Percentiles rank a stretch among this genome's conserved stretches.
These are phyloP conservation scores for Meloidogyne floridensis DNA, from an alignment of 1,140 invertebrate species.

Conservation along the genomic window DNA sequence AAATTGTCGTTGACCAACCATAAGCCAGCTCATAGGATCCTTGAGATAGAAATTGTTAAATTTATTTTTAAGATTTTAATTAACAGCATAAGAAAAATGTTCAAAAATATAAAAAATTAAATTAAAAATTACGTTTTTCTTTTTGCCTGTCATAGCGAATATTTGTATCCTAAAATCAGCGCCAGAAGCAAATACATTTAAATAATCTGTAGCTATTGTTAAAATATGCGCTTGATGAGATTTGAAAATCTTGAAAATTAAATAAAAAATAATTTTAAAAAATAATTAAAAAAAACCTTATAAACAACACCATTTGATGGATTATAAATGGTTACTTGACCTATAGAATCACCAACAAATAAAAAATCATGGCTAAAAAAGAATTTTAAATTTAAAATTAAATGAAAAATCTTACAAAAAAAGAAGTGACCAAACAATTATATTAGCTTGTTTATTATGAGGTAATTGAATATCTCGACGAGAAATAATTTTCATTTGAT, in stretches of 20 bases:
- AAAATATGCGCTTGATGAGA: constrained; percentile 45
- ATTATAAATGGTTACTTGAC: constrained; percentile 47
- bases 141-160: constrained; percentile 16
- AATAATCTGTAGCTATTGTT: constrained; percentile 37
- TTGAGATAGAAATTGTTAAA: constrained; percentile 16
- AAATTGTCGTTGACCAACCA: constrained; percentile 41
- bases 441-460: constrained; percentile 21
- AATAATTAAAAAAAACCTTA: constrained; percentile 40
- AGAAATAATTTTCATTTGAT: constrained; percentile 29
- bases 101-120: neutral
- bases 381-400: neutral
- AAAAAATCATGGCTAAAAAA: constrained; percentile 45
- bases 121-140: constrained; percentile 29
- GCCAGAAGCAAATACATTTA: constrained; percentile 44
- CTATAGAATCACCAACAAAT: constrained; percentile 51
- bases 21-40: constrained; percentile 46
- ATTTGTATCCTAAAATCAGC: constrained; percentile 53
- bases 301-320: constrained; percentile 40
- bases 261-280: neutral
- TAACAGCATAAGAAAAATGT: too few relatives aligned
- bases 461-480: constrained; percentile 33
- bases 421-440: constrained; percentile 47
- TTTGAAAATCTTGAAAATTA: constrained; percentile 39
- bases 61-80: constrained; percentile 14
- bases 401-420: constrained; percentile 41